A percentile compares a stretch with the other conserved stretches of the same genome.
Conservation (phyloP, 2,113 vertebrate species). For the Tragelaphus strepsiceros region DNA sequence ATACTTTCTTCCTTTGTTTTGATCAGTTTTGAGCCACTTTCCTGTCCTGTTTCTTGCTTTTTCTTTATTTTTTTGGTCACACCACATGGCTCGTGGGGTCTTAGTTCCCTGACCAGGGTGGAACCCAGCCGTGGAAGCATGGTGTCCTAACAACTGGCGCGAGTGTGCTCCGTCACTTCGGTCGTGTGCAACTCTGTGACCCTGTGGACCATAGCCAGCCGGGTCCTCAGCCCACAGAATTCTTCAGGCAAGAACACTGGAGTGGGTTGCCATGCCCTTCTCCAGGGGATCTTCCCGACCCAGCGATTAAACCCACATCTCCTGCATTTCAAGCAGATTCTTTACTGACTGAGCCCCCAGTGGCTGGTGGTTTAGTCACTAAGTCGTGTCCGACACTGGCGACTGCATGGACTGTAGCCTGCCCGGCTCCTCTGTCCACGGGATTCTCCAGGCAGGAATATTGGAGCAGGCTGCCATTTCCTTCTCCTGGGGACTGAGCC, state of each 20-base stretch:
- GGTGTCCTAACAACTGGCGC: not conserved
- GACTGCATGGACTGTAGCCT: rapidly evolving
- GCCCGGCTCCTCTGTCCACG: not conserved
- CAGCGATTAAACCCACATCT: not conserved
- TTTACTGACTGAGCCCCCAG: not conserved
- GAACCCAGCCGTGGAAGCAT: not conserved
- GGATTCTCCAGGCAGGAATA: not conserved
- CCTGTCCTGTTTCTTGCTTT: not conserved
- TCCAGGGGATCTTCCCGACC: not conserved
- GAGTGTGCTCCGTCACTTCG: rapidly evolving
- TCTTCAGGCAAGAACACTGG: not conserved
- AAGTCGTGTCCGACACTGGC: rapidly evolving
- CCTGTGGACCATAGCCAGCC: not conserved
- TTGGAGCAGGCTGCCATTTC: not conserved
- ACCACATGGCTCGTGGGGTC: rapidly evolving
- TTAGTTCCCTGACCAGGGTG: not conserved
- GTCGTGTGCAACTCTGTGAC: not conserved
- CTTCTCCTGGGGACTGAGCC: not conserved
- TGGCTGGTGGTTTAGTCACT: not conserved
- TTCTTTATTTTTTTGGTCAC: not conserved
- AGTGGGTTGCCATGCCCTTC: not conserved
- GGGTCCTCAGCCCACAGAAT: not conserved
- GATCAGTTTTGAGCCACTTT: not conserved
- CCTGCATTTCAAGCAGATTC: not conserved
- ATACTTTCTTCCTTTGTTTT: not conserved